Evolutionary conservation across 1,140 invertebrate genomes (phyloP).

Genomic region (Drosophila kepulauana): DNA sequence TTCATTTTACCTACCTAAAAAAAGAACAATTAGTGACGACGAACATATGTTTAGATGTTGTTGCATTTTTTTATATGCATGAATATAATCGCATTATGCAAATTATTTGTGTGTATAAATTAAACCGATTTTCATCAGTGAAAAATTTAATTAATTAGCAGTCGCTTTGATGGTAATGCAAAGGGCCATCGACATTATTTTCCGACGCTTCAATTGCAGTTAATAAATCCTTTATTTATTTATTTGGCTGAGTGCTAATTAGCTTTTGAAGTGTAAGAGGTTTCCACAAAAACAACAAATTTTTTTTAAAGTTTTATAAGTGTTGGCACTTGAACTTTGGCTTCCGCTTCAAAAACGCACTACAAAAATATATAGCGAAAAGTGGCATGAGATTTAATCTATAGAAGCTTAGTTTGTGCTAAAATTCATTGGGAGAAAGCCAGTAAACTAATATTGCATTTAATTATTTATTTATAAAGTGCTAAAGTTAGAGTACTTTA

Average conservation of each 20-base stretch:
- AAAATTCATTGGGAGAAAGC: too few relatives aligned
- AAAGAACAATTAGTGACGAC: neutral
- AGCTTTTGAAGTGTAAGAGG: slow-evolving; percentile 5
- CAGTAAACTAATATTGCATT: too few relatives aligned
- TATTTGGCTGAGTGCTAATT: slow-evolving; percentile 22
- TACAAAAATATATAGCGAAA: too few relatives aligned
- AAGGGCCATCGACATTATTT: slow-evolving; percentile 15
- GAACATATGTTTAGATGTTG: slow-evolving; percentile 4
- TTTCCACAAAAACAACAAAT: neutral
- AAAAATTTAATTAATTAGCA: slow-evolving; percentile 31
- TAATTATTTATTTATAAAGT: too few relatives aligned
- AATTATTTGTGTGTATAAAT: slow-evolving; percentile 13
- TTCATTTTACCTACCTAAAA: too few relatives aligned
- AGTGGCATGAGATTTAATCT: too few relatives aligned
- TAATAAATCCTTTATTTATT: slow-evolving; percentile 11
- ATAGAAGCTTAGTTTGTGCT: too few relatives aligned
- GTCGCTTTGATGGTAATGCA: slow-evolving; percentile 15
- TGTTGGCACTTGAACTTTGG: neutral
- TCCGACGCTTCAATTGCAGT: slow-evolving; percentile 10
- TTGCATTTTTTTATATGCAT: neutral
- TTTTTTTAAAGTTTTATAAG: slow-evolving; percentile 5
- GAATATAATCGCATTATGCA: neutral
- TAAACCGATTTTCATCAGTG: neutral
- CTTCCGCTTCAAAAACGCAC: too few relatives aligned
- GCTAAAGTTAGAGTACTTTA: too few relatives aligned